Evolutionary conservation across 1,140 invertebrate genomes (phyloP), one percentile per base, ranked within the genome.

Genomic region (Lepidurus apus): DNA sequence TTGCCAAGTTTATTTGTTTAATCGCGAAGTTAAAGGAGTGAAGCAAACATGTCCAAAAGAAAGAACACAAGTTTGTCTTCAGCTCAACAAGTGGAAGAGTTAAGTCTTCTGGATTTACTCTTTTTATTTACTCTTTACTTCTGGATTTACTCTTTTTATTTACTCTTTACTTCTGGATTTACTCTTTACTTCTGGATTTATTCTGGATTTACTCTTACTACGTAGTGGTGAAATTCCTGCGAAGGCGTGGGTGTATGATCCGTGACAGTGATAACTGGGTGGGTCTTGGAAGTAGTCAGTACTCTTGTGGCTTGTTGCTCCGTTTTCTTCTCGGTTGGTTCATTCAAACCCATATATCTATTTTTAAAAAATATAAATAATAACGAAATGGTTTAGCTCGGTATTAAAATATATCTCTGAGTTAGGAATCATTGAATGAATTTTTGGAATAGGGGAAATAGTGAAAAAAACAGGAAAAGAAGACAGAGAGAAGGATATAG

Each of bases 231-330:
- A 44, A 91, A 94, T 82, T 95, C 93, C 1, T 93, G 93, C 1
- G 93, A 95, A 10, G 93, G 93, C 9, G 92, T 91, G 0, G 95
- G 95, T 1, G 94, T 96, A 74, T 98, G 95, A 84, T 97, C 95
- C 1, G 96, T 98, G 0, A 98, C 95, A 1, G 95, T 98, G 74
- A 98, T 98, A 77, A 98, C 97, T 1, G 96, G 96, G 87, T 96
- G 96, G 65, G 91, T 87, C 1, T 88, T 86, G 78, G 86, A 86
- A 75, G 85, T 87, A 9, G 86, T 81, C 82, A 84, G 81, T 13
- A 77, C 76, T 8, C 74, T 79, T 43, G 77, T 78, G 75, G 81
- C 82, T 81, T 74, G 77, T 34, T 84, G 86, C 78, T 79, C 78
- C n/a, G 74, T 75, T 26, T 79, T 79, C 73, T 79, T 79, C 42